Base-by-base conservation (phyloP, 2,888 invertebrate species). In the Elaeidobius kamerunicus region DNA sequence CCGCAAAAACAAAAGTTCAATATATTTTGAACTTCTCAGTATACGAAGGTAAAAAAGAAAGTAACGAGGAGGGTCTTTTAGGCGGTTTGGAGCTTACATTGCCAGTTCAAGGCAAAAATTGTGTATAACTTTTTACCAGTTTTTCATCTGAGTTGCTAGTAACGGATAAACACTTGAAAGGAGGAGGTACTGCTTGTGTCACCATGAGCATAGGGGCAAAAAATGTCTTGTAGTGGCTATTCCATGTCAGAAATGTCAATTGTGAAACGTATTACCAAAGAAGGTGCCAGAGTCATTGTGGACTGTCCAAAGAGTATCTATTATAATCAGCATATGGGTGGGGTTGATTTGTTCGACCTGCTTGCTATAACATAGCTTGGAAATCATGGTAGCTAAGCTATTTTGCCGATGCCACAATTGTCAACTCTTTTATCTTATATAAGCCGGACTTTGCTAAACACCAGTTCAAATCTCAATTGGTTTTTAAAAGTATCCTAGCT, bases 321-420 rank as follows among this genome's bases (percentile, higher is more conserved):
- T 6, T 23, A 23, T 9, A 23, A 23, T 23, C 23, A 23, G 23
- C 23, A 23, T 23, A 23, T 23, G 23, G 23, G 5, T 4, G 23
- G 23, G 9, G 23, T 6, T 23, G 23, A 23, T 23, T 23, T 23
- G 23, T 23, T 4, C 23, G 9, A 23, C 9, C 23, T 9, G 16
- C 40, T 16, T 16, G 20, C 18, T 38, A 18, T 19, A 38, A 9
- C n/a, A 38, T 9, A 38, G 15, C 23, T 14, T 20, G 36, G 11
- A 6, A 15, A 51, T 36, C 51, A 55, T 41, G 45, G 51, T 39
- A 42, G 51, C 16, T 43, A 43, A 23, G 36, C 47, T 23, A 20
- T 35, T 34, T 41, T 46, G 39, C 28, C 17, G 27, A 46, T 46
- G 11, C 34, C 11, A 23, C 45, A 45, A 27, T 49, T 48, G 28